A percentile compares a stretch with the other conserved stretches of the same genome.
phyloP scores from a whole-genome alignment of 2,888 invertebrate species.

The Parelbella ahira region DNA sequence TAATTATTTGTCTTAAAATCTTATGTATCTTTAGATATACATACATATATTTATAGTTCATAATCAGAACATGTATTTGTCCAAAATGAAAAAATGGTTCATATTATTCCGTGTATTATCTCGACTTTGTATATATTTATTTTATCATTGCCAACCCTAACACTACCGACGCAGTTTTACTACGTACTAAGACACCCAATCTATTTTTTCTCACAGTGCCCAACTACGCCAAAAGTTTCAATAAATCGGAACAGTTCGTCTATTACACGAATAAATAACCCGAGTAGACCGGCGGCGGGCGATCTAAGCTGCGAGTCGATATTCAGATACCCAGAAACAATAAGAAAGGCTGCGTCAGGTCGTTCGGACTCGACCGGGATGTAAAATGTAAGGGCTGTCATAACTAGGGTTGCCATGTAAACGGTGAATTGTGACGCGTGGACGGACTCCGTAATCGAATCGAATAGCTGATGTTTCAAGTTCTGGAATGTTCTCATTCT shows the following conservation, averaged over 20 bases:
- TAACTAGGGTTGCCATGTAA: slow-evolving; percentile 11
- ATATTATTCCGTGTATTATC: too few relatives aligned
- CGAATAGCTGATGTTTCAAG: slow-evolving; percentile 4
- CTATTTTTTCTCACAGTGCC: slow-evolving; percentile 15
- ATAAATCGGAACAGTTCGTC: slow-evolving; percentile 25
- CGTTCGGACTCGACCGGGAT: slow-evolving; percentile 3
- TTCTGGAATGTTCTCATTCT: slow-evolving; percentile 4
- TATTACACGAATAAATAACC: slow-evolving; percentile 25
- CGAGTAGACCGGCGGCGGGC: slow-evolving; percentile 14
- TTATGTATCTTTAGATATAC: too few relatives aligned
- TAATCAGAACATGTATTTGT: too few relatives aligned
- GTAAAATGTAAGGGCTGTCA: slow-evolving; percentile 17
- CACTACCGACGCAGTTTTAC: too few relatives aligned
- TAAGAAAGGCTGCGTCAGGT: slow-evolving; percentile 17
- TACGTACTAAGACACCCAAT: slow-evolving; percentile 17
- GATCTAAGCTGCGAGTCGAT: slow-evolving; percentile 10
- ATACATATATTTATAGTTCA: too few relatives aligned
- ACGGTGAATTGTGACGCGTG: too few relatives aligned
- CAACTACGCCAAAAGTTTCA: slow-evolving; percentile 21
- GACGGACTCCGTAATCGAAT: too few relatives aligned
- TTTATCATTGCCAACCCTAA: too few relatives aligned
- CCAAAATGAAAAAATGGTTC: too few relatives aligned
- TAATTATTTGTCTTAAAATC: too few relatives aligned
- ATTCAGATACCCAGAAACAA: slow-evolving; percentile 23
- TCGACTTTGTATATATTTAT: too few relatives aligned